Percentiles rank a stretch among this genome's conserved stretches.
These are phyloP conservation scores for Asteroscopus sphinx DNA, from an alignment of 2,888 invertebrate species.

Conservation along the genomic window DNA sequence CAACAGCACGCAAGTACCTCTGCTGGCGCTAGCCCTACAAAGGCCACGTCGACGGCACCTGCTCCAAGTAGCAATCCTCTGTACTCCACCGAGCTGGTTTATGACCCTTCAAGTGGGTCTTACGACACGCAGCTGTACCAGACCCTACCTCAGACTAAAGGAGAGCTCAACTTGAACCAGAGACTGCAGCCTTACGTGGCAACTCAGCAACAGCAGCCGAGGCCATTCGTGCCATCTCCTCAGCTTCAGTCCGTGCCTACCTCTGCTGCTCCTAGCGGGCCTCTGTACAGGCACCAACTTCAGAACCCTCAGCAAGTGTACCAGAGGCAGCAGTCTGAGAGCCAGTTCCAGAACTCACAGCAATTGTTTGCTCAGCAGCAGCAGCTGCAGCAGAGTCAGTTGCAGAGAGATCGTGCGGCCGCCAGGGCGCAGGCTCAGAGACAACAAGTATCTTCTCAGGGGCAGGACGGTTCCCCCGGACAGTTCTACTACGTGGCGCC, in stretches of 20 bases:
- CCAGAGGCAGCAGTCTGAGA: slow-evolving; percentile 91
- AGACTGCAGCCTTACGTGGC: slow-evolving; percentile 93
- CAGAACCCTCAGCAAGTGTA: slow-evolving; percentile 87
- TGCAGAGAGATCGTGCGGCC: slow-evolving; percentile 90
- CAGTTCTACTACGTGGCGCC: slow-evolving; percentile 91
- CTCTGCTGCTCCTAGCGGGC: slow-evolving; percentile 73
- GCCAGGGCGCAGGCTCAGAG: slow-evolving; percentile 87
- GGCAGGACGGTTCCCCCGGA: slow-evolving; percentile 67
- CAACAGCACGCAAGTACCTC: slow-evolving; percentile 89
- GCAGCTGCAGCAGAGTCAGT: slow-evolving; percentile 91
- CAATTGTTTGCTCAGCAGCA: slow-evolving; percentile 92
- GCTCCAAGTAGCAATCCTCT: slow-evolving; percentile 91
- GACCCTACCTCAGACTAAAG: slow-evolving; percentile 92
- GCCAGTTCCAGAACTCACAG: slow-evolving; percentile 91
- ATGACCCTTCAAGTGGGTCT: slow-evolving; percentile 93
- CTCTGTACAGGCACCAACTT: slow-evolving; percentile 86
- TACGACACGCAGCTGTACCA: slow-evolving; percentile 95
- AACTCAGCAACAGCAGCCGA: slow-evolving; percentile 87
- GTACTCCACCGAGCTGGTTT: slow-evolving; percentile 94
- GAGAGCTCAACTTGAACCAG: slow-evolving; percentile 93
- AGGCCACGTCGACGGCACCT: slow-evolving; percentile 72
- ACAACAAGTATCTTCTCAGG: slow-evolving; percentile 75
- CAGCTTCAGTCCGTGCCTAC: slow-evolving; percentile 86
- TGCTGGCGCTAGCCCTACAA: slow-evolving; percentile 75
- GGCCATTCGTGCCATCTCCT: slow-evolving; percentile 90